Conservation (phyloP, 2,888 invertebrate species). For the Eupeodes latifasciatus region DNA sequence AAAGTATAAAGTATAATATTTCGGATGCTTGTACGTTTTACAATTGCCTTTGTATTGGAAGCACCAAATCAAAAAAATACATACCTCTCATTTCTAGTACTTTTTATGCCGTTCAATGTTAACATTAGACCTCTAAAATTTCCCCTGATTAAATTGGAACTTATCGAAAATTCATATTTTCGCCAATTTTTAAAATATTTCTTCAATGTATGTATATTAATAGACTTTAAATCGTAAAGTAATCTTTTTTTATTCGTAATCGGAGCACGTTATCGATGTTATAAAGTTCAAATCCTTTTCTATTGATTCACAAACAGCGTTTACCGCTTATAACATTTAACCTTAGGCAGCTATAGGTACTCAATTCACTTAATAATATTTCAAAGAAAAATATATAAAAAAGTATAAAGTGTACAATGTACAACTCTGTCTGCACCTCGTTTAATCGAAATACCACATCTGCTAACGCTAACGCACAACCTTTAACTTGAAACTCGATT, state of each 20-base stretch:
- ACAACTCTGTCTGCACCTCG: slow-evolving; percentile 22
- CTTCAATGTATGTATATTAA: neutral
- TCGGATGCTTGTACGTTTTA: too few relatives aligned
- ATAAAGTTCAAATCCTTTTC: slow-evolving; percentile 18
- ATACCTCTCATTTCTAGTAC: too few relatives aligned
- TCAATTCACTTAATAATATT: slow-evolving; percentile 30
- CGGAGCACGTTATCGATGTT: slow-evolving; percentile 10
- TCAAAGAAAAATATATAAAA: neutral
- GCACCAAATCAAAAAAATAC: too few relatives aligned
- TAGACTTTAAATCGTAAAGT: neutral
- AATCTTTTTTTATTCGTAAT: neutral
- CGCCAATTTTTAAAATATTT: neutral
- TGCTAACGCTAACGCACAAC: slow-evolving; percentile 54
- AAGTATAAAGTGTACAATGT: slow-evolving; percentile 14
- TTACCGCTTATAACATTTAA: neutral
- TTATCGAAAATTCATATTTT: neutral
- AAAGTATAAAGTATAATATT: too few relatives aligned
- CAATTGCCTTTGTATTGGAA: too few relatives aligned
- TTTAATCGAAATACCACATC: slow-evolving; percentile 53
- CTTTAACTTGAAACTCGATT: slow-evolving; percentile 48
- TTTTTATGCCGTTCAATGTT: neutral
- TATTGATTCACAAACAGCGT: neutral
- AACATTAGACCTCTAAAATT: neutral
- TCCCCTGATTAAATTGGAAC: too few relatives aligned
- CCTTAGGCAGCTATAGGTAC: neutral